These are phyloP conservation scores for Dioctria rufipes DNA, from an alignment of 2,888 invertebrate species.

Conservation along the genomic window DNA sequence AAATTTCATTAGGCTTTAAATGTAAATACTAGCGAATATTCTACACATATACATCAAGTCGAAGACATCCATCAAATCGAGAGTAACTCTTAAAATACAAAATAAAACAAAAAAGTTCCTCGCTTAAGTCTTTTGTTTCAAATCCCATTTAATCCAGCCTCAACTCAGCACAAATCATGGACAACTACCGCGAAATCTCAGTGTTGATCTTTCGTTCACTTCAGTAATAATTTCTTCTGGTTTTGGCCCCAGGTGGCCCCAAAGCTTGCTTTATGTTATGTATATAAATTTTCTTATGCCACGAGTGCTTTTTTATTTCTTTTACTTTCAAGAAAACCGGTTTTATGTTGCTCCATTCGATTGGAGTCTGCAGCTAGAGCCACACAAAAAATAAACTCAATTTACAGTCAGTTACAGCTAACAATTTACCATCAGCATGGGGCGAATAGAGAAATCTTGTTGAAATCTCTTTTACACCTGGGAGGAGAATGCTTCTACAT, in stretches of 20 bases:
- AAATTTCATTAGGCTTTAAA: no score
- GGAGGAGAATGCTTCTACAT: neutral
- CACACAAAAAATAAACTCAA: neutral
- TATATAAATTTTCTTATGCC: neutral
- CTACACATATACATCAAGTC: no score
- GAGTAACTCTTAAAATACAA: neutral
- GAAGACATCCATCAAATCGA: neutral
- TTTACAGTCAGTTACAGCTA: slow-evolving; percentile 1
- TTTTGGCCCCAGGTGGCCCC: slow-evolving; percentile 13
- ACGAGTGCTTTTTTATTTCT: neutral
- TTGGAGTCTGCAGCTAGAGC: neutral
- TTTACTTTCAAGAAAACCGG: slow-evolving; percentile 6
- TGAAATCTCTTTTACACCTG: slow-evolving; percentile 33
- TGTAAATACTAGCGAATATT: no score
- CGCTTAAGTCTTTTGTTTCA: slow-evolving; percentile 23
- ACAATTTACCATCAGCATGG: neutral
- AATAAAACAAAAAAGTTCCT: neutral
- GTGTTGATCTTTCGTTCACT: neutral
- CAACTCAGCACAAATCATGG: neutral
- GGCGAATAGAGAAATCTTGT: slow-evolving; percentile 15
- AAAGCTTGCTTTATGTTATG: neutral
- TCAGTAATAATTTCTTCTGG: slow-evolving; percentile 1
- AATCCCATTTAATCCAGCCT: neutral
- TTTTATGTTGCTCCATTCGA: neutral
- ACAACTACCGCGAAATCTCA: slow-evolving; percentile 9